Evolutionary conservation across 2,888 invertebrate species (phyloP).

Genomic region (Cotesia congregata): DNA sequence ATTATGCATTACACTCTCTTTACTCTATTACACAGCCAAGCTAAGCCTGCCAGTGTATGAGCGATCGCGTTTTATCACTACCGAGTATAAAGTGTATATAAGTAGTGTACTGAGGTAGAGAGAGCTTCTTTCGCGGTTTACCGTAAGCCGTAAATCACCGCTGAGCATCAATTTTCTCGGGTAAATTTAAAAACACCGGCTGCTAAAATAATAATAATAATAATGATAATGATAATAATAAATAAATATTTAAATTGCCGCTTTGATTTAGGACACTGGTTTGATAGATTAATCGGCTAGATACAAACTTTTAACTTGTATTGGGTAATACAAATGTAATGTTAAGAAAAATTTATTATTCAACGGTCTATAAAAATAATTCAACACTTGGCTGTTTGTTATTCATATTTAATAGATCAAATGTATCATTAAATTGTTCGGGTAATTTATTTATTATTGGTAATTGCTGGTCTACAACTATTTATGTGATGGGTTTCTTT

Average conservation of each 20-base stretch:
- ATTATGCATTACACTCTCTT: background rate
- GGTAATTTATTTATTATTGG: background rate
- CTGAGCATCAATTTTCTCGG: conserved; percentile 34
- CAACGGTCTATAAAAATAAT: background rate
- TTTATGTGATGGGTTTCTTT: background rate
- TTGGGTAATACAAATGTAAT: too few species aligned
- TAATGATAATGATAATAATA: background rate
- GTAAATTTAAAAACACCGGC: conserved; percentile 10
- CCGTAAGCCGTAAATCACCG: conserved; percentile 34
- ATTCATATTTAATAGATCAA: background rate
- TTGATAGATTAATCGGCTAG: background rate
- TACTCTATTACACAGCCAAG: background rate
- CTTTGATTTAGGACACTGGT: conserved; percentile 10
- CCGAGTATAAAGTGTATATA: too few species aligned
- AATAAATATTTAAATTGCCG: background rate
- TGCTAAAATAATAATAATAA: background rate
- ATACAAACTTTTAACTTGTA: background rate
- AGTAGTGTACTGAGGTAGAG: too few species aligned
- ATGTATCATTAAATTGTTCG: background rate
- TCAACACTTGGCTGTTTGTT: background rate
- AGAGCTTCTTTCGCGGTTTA: conserved; percentile 23
- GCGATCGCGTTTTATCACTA: conserved; percentile 34
- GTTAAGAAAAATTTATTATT: background rate
- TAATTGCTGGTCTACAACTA: background rate
- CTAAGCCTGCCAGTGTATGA: background rate